Percentiles rank a stretch among this genome's conserved stretches.
phyloP scores from a whole-genome alignment of 2,113 vertebrate species.

The human (Homo sapiens) region GRCh38 chr11:17149501-17150000 shows the following conservation, averaged over 20 bases:
- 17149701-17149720: neutral
- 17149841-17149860: conserved; percentile 29
- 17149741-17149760: conserved; percentile 50
- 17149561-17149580: conserved; percentile 7
- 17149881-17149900: neutral
- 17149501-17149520: conserved; percentile 13
- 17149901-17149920: neutral
- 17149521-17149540: conserved; percentile 11
- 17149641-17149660: neutral
- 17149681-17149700: neutral
- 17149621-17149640: too few species aligned
- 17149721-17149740: neutral
- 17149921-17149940: conserved; percentile 3
- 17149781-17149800: neutral
- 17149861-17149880: conserved; percentile 17
- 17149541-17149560: conserved; percentile 29
- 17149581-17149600: conserved; percentile 41
- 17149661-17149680: neutral
- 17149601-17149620: neutral
- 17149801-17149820: conserved; percentile 42
- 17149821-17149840: conserved; percentile 37
- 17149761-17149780: neutral
- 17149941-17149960: neutral
- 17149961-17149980: conserved; percentile 14
- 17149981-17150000: conserved; percentile 6